Base-by-base conservation (phyloP, 2,113 vertebrate species). In the Amazona vittata region DNA sequence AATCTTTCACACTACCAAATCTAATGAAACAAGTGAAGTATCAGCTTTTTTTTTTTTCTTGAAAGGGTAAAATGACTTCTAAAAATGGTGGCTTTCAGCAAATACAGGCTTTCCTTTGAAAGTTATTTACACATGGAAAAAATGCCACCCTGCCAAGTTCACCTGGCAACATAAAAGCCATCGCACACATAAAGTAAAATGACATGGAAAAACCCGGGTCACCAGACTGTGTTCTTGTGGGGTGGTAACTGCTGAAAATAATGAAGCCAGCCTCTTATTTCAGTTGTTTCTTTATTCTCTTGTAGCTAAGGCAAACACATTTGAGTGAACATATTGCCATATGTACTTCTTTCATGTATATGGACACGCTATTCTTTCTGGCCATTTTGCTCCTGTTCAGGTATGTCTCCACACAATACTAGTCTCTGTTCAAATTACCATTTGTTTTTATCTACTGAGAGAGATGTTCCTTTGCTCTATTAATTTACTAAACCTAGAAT, bases 11-110 rank as follows among this genome's bases (percentile, higher is more conserved):
- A 3, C 83, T 80, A 70, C 31, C 6, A 37, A 88, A 83, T 94
- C n/a, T 63, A 95, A 93, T 73, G 74, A 96, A 94, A 94, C 24
- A 94, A 73, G 25, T 4, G 26, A 81, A 95, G 29, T 62, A n/a
- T 52, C 26, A 81, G 19, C 2, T 7, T 33, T 60, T 62, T 74
- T 28, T 84, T 83, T 43, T 43, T 95, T 53, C 1, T 29, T 37
- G 5, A 70, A 84, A 88, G 28, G 70, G 46, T 83, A 89, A 87
- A 67, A 74, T 52, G 26, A 31, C 60, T 83, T 77, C 24, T 69
- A 62, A 57, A 90, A 84, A 33, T 39, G 6, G 6, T 88, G 8
- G 11, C 11, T 46, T 62, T 49, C 33, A 74, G 25, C 65, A 70
- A 96, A 57, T 15, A 75, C 2, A 68, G 15, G 28, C 52, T 64